phyloP scores from a whole-genome alignment of 1,140 invertebrate genomes.

The Conus betulinus region DNA sequence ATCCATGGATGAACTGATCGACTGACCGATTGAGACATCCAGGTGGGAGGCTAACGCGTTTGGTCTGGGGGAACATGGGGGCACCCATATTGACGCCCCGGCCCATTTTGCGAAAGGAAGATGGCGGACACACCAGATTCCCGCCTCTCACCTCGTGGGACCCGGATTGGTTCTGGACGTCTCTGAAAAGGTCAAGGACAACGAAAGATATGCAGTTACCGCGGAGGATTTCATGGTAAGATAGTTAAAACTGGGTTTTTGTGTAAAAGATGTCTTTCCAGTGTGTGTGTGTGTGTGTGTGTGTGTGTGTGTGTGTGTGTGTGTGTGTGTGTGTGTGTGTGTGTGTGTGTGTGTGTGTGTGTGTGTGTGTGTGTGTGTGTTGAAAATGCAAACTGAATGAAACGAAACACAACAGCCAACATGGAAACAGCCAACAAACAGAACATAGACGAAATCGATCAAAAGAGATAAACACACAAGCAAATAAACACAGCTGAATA shows the following conservation, averaged over 20 bases:
- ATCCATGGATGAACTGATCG: not conserved
- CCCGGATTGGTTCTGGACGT: conserved; percentile 54
- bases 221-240: not conserved
- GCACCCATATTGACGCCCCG: conserved; percentile 51
- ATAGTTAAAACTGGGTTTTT: not conserved
- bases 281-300: conserved; percentile 10
- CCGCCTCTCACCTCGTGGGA: conserved; percentile 50
- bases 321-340: conserved; percentile 11
- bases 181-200: conserved; percentile 18
- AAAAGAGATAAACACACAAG: too few species aligned
- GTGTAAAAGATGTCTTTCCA: not conserved
- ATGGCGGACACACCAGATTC: conserved; percentile 53
- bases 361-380: not conserved
- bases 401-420: too few species aligned
- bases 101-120: conserved; percentile 48
- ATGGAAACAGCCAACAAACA: too few species aligned
- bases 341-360: not conserved
- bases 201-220: not conserved
- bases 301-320: conserved; percentile 28
- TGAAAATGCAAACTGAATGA: not conserved
- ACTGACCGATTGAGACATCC: not conserved
- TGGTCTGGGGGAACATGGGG: conserved; percentile 35
- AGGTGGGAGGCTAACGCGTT: conserved; percentile 2
- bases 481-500: too few species aligned
- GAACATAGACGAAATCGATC: too few species aligned